phyloP scores from a whole-genome alignment of 1,140 invertebrate species.

The Brachionus rubens region DNA sequence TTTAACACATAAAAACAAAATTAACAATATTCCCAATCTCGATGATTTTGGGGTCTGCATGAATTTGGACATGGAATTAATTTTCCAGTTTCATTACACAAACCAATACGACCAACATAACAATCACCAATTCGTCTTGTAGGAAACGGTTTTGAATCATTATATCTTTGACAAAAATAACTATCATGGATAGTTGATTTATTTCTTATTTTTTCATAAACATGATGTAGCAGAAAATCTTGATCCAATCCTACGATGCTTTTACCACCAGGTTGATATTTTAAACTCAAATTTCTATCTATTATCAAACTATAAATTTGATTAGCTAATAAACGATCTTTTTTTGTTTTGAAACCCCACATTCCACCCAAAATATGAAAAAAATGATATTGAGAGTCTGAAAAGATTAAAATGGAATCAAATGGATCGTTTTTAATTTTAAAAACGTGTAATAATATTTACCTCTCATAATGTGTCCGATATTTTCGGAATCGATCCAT shows the following conservation, averaged over 20 bases:
- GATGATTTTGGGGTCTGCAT: conserved; percentile 15
- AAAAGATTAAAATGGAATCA: background rate
- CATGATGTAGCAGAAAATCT: too few species aligned
- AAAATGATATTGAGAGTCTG: background rate
- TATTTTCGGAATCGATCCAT: background rate
- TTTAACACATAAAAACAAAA: too few species aligned
- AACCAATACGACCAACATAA: background rate
- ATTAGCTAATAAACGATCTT: background rate
- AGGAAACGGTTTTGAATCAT: conserved; percentile 1
- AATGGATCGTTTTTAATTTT: too few species aligned
- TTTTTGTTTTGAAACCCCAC: background rate
- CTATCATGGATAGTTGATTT: conserved; percentile 12
- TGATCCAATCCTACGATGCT: too few species aligned
- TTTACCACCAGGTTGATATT: too few species aligned
- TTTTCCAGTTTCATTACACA: background rate
- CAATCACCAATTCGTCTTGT: background rate
- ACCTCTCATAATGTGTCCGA: conserved; percentile 12
- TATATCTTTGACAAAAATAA: background rate
- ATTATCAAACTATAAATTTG: too few species aligned
- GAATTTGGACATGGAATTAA: background rate
- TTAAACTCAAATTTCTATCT: too few species aligned
- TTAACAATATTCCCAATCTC: conserved; percentile 17
- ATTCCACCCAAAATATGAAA: conserved; percentile 12
- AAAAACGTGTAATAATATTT: too few species aligned
- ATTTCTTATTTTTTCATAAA: background rate